Percentiles rank a stretch among this genome's conserved stretches.
Evolutionary conservation across 1,140 invertebrate species (phyloP).

Genomic region (Chrysoperla carnea): DNA sequence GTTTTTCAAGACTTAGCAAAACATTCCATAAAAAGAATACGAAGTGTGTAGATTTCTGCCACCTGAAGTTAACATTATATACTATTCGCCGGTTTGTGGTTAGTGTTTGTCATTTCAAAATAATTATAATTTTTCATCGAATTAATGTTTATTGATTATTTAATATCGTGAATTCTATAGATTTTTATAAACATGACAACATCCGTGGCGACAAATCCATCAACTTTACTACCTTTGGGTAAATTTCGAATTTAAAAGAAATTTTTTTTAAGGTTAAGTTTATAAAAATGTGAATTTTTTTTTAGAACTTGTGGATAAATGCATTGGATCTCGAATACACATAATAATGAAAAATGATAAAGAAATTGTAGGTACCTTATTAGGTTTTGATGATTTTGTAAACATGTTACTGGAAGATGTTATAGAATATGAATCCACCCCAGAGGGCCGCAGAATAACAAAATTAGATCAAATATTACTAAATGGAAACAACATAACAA

Average conservation of each 20-base stretch:
- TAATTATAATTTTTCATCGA: no score
- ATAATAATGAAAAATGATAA: conserved; percentile 99
- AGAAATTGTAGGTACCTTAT: conserved; percentile 93
- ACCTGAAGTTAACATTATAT: no score
- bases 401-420: conserved; percentile 92
- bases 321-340: conserved; percentile 96
- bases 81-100: no score
- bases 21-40: no score
- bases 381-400: conserved; percentile 99
- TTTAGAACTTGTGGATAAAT: conserved; percentile 97
- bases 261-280: conserved; percentile 2
- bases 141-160: no score
- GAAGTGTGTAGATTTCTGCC: no score
- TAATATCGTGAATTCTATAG: no score
- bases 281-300: conserved; percentile 4
- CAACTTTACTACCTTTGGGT: conserved; percentile 54
- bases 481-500: conserved; percentile 99
- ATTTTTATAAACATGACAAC: not conserved
- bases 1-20: no score
- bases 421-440: conserved; percentile 87
- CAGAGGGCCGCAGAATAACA: conserved; percentile 89
- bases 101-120: no score
- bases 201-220: conserved; percentile 36
- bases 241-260: conserved; percentile 1
- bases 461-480: conserved; percentile 95